Evolutionary conservation across 2,888 invertebrate species (phyloP).

Genomic region (Mimachlamys varia): DNA sequence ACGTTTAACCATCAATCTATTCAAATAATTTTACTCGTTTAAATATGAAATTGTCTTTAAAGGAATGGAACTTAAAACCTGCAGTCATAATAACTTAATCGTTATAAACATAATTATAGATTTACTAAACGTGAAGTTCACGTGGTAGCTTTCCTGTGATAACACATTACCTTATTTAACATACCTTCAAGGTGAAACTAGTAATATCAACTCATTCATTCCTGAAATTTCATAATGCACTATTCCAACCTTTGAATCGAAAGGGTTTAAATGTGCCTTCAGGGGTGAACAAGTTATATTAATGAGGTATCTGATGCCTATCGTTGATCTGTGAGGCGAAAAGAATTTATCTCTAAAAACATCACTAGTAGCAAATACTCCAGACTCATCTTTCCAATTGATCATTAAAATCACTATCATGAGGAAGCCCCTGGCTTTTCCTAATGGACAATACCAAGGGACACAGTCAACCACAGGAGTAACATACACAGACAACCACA

Average conservation of each 20-base stretch:
- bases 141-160: background rate
- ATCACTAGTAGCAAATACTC: background rate
- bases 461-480: background rate
- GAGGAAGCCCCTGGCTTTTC: background rate
- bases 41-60: too few relatives aligned
- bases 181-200: background rate
- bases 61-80: too few relatives aligned
- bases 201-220: background rate
- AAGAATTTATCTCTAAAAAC: background rate
- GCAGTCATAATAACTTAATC: too few relatives aligned
- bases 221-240: too few relatives aligned
- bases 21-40: too few relatives aligned
- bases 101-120: too few relatives aligned
- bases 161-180: background rate
- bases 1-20: too few relatives aligned
- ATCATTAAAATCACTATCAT: background rate
- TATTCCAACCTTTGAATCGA: too few relatives aligned
- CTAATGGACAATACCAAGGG: background rate
- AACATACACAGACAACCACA: background rate
- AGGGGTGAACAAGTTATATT: background rate
- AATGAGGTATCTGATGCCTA: background rate
- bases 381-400: background rate
- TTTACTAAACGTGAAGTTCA: background rate
- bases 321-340: background rate
- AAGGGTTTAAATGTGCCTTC: background rate